phyloP scores from a whole-genome alignment of 2,888 invertebrate genomes.

The Agriopis leucophaearia region DNA sequence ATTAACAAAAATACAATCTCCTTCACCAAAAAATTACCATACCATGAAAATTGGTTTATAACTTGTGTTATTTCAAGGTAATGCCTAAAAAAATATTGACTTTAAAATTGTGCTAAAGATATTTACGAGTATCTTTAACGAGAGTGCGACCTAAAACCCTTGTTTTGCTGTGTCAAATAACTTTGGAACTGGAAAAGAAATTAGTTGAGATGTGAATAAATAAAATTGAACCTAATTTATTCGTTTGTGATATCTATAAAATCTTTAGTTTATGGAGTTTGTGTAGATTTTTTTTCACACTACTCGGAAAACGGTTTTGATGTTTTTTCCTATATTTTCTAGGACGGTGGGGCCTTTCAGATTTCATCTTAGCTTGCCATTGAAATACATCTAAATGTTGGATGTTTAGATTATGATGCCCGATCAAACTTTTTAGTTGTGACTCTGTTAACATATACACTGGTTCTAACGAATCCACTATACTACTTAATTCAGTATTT shows the following conservation, averaged over 20 bases:
- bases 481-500: conserved; percentile 32
- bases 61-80: too few species aligned
- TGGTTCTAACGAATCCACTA: conserved; percentile 63
- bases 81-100: too few species aligned
- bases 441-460: conserved; percentile 75
- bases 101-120: too few species aligned
- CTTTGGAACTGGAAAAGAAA: too few species aligned
- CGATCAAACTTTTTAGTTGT: conserved; percentile 71
- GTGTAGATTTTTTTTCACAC: conserved; percentile 63
- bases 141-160: too few species aligned
- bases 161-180: too few species aligned
- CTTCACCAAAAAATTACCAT: too few species aligned
- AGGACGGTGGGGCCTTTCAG: conserved; percentile 48
- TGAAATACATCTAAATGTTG: conserved; percentile 75
- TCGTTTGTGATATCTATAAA: conserved; percentile 22
- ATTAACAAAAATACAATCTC: too few species aligned
- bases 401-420: conserved; percentile 73
- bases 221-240: background rate
- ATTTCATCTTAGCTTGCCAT: conserved; percentile 42
- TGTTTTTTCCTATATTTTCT: conserved; percentile 62
- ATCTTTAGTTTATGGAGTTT: conserved; percentile 61
- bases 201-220: too few species aligned
- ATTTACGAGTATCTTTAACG: too few species aligned
- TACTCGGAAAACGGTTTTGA: conserved; percentile 53
- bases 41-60: too few species aligned